Conservation (phyloP, 2,113 vertebrate species). For the Lasiurus borealis region DNA sequence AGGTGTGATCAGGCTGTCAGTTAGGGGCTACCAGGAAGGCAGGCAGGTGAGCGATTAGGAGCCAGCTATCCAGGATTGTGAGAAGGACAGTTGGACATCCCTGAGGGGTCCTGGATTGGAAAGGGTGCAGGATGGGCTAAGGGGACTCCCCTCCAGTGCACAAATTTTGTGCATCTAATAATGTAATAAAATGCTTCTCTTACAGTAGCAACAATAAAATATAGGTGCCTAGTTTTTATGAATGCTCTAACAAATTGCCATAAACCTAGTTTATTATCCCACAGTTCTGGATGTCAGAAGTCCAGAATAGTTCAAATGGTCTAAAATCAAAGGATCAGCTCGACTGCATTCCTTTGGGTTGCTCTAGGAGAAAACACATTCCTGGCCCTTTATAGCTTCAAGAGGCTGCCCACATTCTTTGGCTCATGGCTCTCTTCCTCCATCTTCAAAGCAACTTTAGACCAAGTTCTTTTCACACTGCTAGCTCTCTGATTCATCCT, state of each 20-base stretch:
- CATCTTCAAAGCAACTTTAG: background rate
- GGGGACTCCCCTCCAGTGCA: too few species aligned
- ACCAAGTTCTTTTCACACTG: background rate
- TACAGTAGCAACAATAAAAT: constrained; percentile 6
- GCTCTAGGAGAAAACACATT: background rate
- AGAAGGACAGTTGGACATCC: too few species aligned
- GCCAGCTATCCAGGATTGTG: too few species aligned
- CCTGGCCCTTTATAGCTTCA: background rate
- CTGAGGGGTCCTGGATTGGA: too few species aligned
- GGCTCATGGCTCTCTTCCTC: background rate
- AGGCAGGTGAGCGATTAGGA: too few species aligned
- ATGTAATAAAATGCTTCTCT: background rate
- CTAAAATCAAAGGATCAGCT: background rate
- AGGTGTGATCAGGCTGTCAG: too few species aligned
- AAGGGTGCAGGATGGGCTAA: too few species aligned
- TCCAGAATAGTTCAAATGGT: background rate
- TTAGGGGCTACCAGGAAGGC: too few species aligned
- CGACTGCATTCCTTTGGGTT: background rate
- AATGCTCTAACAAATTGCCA: background rate
- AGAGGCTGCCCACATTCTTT: background rate
- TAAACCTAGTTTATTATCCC: background rate
- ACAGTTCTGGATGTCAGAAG: background rate
- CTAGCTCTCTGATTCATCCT: background rate
- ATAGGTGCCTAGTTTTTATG: background rate
- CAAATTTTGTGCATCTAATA: background rate